Evolutionary conservation across 2,888 invertebrate genomes (phyloP), one percentile per base, ranked within the genome.

Genomic region (Hypsopygia costalis): DNA sequence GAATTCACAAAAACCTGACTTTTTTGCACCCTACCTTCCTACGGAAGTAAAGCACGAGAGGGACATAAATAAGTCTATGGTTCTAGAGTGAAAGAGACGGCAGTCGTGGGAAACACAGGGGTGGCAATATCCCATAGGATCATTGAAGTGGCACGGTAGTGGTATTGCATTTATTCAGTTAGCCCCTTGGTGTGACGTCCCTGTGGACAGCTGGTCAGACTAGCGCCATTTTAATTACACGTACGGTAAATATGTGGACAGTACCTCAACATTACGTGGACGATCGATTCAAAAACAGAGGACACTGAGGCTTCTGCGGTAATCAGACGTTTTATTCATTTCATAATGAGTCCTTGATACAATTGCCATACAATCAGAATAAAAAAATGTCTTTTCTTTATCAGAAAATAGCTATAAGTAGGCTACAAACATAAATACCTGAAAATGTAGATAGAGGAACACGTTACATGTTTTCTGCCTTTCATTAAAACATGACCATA

Each of bases 61-160:
- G 6, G 72, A 58, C 65, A 70, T 42, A 36, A 41, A 11, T 6
- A 43, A 48, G 50, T 1, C 1, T 28, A 34, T 21, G 22, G 25
- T 9, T 35, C 34, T 30, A 11, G 70, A 40, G 61, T 25, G 75
- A 81, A 49, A 43, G 69, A 53, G 79, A 80, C 45, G 37, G 55
- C 44, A 40, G 57, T 62, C 87, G 87, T 87, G 89, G 88, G 89
- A 89, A 89, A 72, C 78, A 58, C 65, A 79, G 69, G 87, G 86
- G 85, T 82, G 80, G 80, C 77, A 68, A 70, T 83, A 82, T 89
- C 88, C 86, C 89, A 89, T 83, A 85, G 73, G 66, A 64, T 63
- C 78, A 77, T 68, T 77, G 65, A 70, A 78, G 81, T 79, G 81
- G 71, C 68, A 73, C 80, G 64, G 54, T 49, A 58, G 48, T 55